Conservation (phyloP, 2,797 vertebrate genomes). For the Percopsis omiscomaycus region DNA sequence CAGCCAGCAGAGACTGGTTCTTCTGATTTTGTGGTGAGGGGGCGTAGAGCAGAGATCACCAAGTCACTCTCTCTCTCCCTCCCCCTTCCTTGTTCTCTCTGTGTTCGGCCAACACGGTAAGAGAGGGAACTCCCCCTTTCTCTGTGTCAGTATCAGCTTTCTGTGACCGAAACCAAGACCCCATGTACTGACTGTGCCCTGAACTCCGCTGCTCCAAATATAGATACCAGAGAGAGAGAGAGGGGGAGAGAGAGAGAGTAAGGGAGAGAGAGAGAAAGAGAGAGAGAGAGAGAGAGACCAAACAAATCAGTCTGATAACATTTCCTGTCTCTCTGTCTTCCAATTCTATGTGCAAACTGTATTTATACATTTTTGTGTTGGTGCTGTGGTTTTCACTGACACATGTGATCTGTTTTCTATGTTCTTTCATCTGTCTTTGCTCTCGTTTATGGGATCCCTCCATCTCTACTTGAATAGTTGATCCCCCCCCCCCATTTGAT, state of each 20-base stretch:
- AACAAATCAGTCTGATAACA: not conserved
- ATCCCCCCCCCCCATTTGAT: too few species aligned
- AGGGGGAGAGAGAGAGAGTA: not conserved
- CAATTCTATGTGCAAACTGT: too few species aligned
- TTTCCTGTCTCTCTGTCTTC: too few species aligned
- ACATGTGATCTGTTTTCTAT: too few species aligned
- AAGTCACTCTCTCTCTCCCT: conserved; percentile 8
- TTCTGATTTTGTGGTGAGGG: conserved; percentile 8
- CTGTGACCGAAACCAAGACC: conserved; percentile 58
- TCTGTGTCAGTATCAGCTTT: conserved; percentile 59
- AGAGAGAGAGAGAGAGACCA: conserved; percentile 1
- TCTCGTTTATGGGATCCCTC: too few species aligned
- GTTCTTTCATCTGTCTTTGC: too few species aligned
- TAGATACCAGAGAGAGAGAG: conserved; percentile 44
- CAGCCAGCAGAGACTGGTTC: conserved; percentile 33
- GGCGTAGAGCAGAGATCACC: not conserved
- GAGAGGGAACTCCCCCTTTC: conserved; percentile 41
- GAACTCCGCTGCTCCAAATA: conserved; percentile 54
- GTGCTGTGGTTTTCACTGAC: too few species aligned
- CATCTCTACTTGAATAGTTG: too few species aligned
- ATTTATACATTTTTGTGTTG: too few species aligned
- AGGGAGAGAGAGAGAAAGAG: not conserved
- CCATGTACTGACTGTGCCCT: conserved; percentile 34
- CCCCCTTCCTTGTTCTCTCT: conserved; percentile 1
- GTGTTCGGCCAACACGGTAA: conserved; percentile 3